Evolutionary conservation across 1,140 invertebrate species (phyloP).

Genomic region (Euwallacea fornicatus): DNA sequence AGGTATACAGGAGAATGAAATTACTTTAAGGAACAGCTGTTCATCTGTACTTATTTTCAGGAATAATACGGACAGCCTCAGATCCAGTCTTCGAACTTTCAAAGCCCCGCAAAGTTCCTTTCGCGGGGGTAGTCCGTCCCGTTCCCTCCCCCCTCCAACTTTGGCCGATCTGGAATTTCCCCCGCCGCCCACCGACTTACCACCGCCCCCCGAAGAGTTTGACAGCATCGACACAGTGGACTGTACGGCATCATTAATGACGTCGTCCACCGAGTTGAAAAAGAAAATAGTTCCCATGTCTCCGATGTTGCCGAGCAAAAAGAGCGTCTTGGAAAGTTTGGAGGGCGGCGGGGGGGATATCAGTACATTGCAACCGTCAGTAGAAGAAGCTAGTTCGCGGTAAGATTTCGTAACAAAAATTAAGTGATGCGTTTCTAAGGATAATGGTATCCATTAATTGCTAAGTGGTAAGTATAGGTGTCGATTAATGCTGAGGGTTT

Average conservation of each 20-base stretch:
- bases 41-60: conserved; percentile 37
- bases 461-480: too few species aligned
- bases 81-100: conserved; percentile 58
- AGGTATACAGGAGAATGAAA: neutral
- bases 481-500: too few species aligned
- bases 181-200: conserved; percentile 77
- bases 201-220: conserved; percentile 71
- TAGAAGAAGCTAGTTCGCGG: conserved; percentile 67
- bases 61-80: conserved; percentile 51
- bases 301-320: conserved; percentile 46
- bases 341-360: conserved; percentile 59
- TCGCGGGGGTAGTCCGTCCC: conserved; percentile 48
- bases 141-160: conserved; percentile 56
- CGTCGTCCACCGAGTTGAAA: conserved; percentile 53
- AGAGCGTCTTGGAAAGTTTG: conserved; percentile 39
- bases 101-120: conserved; percentile 56
- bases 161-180: conserved; percentile 83
- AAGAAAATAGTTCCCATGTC: conserved; percentile 56
- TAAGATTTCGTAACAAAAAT: neutral
- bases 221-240: conserved; percentile 51
- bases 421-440: too few species aligned
- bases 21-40: neutral
- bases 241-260: conserved; percentile 45
- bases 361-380: conserved; percentile 65
- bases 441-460: too few species aligned